phyloP scores from a whole-genome alignment of 2,797 vertebrate species.

The Gymnothorax javanicus region DNA sequence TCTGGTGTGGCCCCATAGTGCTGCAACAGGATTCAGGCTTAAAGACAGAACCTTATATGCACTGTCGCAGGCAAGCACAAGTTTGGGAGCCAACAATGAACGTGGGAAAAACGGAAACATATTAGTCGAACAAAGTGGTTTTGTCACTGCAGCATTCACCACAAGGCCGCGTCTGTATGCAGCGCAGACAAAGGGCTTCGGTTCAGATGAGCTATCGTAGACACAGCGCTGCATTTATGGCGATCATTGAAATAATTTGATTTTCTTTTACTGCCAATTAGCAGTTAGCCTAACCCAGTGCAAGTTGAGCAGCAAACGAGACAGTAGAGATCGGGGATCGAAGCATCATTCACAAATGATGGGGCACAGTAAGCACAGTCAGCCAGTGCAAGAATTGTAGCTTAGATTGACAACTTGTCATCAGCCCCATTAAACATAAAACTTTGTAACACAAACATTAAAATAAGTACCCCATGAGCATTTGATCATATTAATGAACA shows the following conservation, averaged over 20 bases:
- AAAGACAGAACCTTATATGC: neutral
- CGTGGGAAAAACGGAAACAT: neutral
- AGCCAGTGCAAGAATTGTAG: neutral
- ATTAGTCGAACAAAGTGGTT: neutral
- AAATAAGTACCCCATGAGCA: neutral
- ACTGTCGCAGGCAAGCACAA: neutral
- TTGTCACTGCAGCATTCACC: neutral
- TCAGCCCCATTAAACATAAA: neutral
- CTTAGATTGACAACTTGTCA: neutral
- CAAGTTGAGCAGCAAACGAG: neutral
- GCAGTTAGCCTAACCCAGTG: neutral
- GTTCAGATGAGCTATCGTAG: neutral
- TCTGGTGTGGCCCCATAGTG: neutral
- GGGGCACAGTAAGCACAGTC: neutral
- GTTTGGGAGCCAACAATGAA: neutral
- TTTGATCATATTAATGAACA: neutral
- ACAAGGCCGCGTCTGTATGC: neutral
- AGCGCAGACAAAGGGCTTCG: neutral
- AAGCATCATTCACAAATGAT: neutral
- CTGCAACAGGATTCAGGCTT: neutral
- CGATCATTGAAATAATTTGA: neutral
- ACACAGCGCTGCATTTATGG: neutral
- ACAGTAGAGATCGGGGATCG: neutral
- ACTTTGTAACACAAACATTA: neutral
- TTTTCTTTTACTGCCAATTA: neutral